Evolutionary conservation across 2,113 vertebrate species (phyloP), one percentile per base, ranked within the genome.

Genomic region (Caracal caracal): DNA sequence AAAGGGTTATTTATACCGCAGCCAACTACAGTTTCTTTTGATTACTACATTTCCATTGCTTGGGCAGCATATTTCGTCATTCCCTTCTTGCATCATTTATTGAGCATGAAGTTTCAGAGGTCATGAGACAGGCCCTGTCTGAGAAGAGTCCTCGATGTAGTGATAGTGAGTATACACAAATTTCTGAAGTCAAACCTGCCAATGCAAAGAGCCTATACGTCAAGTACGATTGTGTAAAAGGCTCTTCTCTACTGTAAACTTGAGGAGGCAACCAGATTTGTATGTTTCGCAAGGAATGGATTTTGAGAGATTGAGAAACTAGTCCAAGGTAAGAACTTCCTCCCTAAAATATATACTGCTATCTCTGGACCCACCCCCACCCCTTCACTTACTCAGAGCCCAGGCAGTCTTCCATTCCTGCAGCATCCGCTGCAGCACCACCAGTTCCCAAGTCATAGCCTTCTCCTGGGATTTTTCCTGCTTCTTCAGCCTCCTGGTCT

Each of bases 391-490:
- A 99, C 99, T 98, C 2, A 99, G 97, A 59, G 96, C 98, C 98
- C 98, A 98, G 90, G 98, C 96, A 17, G 90, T 95, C 84, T 97
- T 99, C 99, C 99, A 99, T 16, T 98, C 98, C 91, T 98, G 94
- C 28, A 99, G 90, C 92, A 98, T 98, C 75, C 89, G 98, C 78
- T 56, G 92, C 53, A 99, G 94, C 3, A 92, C 93, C 5, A 26
- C 68, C 19, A 94, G 85, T 37, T 98, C 95, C 68, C 97, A 94
- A 51, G 95, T 35, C 82, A 92, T 17, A 13, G 71, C 40, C 81
- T 96, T 92, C 81, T 88, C 43, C 30, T 33, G 2, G 22, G 68
- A 24, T 10, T 84, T 53, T 7, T 2, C 37, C n/a, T 28, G 47
- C 28, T 43, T 78, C 93, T 81, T 97, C 49, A 15, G 20, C 81